A percentile compares a stretch with the other conserved stretches of the same genome.
Evolutionary conservation across 30 jellyfish, hydroid and myxozoan genomes (phyloP).

Genomic region (Hydractinia symbiolongicarpus): DNA sequence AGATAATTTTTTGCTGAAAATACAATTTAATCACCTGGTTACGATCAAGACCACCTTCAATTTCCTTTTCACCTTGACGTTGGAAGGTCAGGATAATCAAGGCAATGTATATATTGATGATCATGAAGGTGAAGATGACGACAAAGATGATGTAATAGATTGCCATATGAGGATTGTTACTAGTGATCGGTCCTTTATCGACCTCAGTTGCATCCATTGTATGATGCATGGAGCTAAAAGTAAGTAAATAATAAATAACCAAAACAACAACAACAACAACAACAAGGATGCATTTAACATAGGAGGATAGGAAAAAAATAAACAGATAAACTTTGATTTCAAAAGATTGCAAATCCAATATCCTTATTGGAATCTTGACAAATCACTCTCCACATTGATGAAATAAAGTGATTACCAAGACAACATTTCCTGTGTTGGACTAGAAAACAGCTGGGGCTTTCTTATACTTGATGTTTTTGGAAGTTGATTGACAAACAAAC

Average conservation of each 20-base stretch:
- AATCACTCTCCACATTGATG: background rate
- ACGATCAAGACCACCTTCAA: constrained; percentile 94
- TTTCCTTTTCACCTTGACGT: constrained; percentile 95
- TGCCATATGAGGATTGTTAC: constrained; percentile 66
- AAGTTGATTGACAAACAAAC: background rate
- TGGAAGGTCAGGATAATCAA: constrained; percentile 88
- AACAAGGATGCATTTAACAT: no score
- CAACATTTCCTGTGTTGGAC: background rate
- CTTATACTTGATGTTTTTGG: background rate
- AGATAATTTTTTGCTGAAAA: no score
- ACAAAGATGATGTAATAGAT: constrained; percentile 72
- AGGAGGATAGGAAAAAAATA: no score
- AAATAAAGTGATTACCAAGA: background rate
- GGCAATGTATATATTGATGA: constrained; percentile 92
- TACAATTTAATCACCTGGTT: constrained; percentile 55
- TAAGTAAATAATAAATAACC: background rate
- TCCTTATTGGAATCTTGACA: background rate
- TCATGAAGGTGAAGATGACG: constrained; percentile 92
- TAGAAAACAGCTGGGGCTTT: background rate
- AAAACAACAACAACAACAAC: no score
- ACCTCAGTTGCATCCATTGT: constrained; percentile 81
- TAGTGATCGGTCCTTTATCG: constrained; percentile 75
- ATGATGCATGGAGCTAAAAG: constrained; percentile 78
- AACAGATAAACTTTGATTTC: no score
- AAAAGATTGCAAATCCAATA: no score